Evolutionary conservation across 2,888 invertebrate genomes (phyloP), one percentile per base, ranked within the genome.

Genomic region (Pardosa pseudoannulata): DNA sequence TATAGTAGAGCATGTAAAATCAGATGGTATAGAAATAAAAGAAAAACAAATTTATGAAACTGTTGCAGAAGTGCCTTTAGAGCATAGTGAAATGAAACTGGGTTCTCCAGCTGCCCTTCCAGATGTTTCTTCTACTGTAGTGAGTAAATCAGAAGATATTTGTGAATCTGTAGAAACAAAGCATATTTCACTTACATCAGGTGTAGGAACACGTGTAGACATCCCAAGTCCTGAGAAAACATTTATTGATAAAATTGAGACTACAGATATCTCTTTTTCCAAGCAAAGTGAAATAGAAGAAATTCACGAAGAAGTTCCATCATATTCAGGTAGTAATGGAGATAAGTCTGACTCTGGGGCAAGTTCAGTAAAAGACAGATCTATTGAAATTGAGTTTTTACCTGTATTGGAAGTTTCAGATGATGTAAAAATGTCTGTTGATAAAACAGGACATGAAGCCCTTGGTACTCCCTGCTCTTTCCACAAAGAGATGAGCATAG

Each of bases 331-430:
- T 7, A 80, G 79, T 27, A 71, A 11, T 11, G 79, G 73, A 73
- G 85, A 79, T 29, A 85, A 74, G 62, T 85, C 85, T 41, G 86
- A 80, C 2, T 86, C 86, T 16, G 64, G 85, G 32, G n/a, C n/a
- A n/a, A 79, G 85, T 41, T 86, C 86, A 7, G 27, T 46, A 19
- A 86, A 71, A 70, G 86, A 86, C 11, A 68, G 68, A 1, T 87
- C 86, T 36, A 73, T 80, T n/a, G 86, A 87, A 64, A 79, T 87
- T 39, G 86, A 87, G 56, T 79, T 87, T 71, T 28, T 87, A 5
- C 86, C 86, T 16, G 80, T 80, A 13, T 65, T 87, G 13, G 86
- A 87, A 72, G 86, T 87, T 6, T 80, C 86, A 16, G 76, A 72
- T 29, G 86, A 87, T 62, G 39, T 87, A 6, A 65, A 87, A 62